Base-by-base conservation (phyloP, 2,888 invertebrate species). In the Tanypteryx hageni region DNA sequence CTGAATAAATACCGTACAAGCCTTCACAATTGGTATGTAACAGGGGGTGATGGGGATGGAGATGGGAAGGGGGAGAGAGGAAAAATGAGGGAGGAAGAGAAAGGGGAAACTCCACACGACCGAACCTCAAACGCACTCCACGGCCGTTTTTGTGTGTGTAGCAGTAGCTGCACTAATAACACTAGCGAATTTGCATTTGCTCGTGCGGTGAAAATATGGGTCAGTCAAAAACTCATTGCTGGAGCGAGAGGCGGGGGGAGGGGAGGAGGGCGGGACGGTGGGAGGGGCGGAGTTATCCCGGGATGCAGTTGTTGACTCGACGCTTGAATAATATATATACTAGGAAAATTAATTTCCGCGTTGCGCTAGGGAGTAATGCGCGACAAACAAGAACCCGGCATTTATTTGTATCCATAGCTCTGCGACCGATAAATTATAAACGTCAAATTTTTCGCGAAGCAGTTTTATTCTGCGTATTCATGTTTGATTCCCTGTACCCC, bases 161-260 rank as follows among this genome's bases (percentile, higher is more conserved):
- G 44, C 44, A 44, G 44, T 44, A 44, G 44, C 82, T 44, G 44
- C 82, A 82, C 82, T 82, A 82, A 82, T 82, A 82, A 31, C 82
- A 82, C 82, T 31, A 82, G 82, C 82, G 44, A 82, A 82, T 82
- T 82, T 31, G 82, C 82, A 82, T 82, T 31, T 82, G 82, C 27
- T 27, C 44, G 31, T 44, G 44, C 27, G 82, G 82, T 82, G 82
- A 44, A 82, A 16, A 82, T 82, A 44, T 82, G 82, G 82, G 82
- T 82, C 82, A 82, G 27, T 82, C 82, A 27, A n/a, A 82, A 82
- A 82, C 82, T 82, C 82, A 44, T 82, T 44, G 82, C 82, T 27
- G 31, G 82, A 16, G 76, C n/a, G 76, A 22, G 76, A 9, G 18
- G 76, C 16, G 68, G 18, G 68, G 11, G 18, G 18, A 22, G 68